phyloP scores from a whole-genome alignment of 2,888 invertebrate genomes.

The Tenthredo mesomela region DNA sequence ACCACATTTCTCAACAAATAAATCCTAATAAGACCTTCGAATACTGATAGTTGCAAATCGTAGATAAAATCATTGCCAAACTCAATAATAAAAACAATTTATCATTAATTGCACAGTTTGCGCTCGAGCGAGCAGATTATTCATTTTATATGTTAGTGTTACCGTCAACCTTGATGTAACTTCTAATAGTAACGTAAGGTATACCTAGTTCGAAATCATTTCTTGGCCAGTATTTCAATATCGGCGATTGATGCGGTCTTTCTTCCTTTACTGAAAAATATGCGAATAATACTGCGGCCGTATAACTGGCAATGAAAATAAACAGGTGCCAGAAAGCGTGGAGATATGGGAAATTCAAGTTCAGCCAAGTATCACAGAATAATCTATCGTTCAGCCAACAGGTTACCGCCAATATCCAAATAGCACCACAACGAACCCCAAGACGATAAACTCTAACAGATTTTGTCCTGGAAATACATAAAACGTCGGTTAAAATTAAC shows the following conservation, averaged over 20 bases:
- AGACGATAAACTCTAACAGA: slow-evolving; percentile 85
- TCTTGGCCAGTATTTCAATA: slow-evolving; percentile 88
- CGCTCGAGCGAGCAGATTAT: slow-evolving; percentile 33
- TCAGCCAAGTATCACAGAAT: slow-evolving; percentile 89
- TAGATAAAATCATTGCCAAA: background rate
- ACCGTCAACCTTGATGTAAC: slow-evolving; percentile 79
- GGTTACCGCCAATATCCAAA: slow-evolving; percentile 85
- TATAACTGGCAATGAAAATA: slow-evolving; percentile 89
- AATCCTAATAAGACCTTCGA: slow-evolving; percentile 4
- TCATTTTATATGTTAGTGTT: slow-evolving; percentile 78
- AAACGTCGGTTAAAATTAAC: background rate
- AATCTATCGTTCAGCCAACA: slow-evolving; percentile 90
- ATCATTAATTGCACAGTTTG: slow-evolving; percentile 51
- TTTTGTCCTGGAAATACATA: slow-evolving; percentile 78
- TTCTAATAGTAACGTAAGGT: slow-evolving; percentile 86
- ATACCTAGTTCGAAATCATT: slow-evolving; percentile 89
- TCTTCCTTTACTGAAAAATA: slow-evolving; percentile 89
- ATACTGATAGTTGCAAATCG: background rate
- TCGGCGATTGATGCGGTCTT: slow-evolving; percentile 85
- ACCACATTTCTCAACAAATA: background rate
- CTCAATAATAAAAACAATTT: background rate
- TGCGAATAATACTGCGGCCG: slow-evolving; percentile 88
- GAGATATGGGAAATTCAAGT: slow-evolving; percentile 89
- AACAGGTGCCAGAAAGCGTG: slow-evolving; percentile 92
- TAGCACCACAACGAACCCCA: slow-evolving; percentile 85